Conservation (phyloP, 2,113 vertebrate genomes). For the Poeciliopsis retropinna region DNA sequence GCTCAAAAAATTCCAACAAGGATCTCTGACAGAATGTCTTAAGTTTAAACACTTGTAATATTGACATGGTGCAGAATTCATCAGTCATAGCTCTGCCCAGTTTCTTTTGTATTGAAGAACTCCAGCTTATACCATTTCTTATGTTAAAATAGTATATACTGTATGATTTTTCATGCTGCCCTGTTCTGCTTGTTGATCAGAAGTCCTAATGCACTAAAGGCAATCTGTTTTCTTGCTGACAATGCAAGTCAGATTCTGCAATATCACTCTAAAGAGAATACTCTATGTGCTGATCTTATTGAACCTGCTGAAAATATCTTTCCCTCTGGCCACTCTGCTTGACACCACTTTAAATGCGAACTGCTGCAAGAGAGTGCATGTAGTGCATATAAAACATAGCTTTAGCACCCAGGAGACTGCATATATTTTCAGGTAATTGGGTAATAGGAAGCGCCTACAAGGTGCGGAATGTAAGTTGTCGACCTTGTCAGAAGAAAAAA, state of each 20-base stretch:
- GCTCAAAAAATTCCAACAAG: neutral
- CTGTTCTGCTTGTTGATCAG: slow-evolving; percentile 22
- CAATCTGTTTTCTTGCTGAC: slow-evolving; percentile 21
- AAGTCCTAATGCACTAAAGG: slow-evolving; percentile 35
- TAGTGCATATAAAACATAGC: slow-evolving; percentile 62
- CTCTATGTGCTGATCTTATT: slow-evolving; percentile 55
- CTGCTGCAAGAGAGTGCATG: slow-evolving; percentile 35
- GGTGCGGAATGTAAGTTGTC: slow-evolving; percentile 50
- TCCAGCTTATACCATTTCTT: neutral
- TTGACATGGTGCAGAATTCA: neutral
- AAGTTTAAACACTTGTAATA: neutral
- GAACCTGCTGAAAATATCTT: slow-evolving; percentile 54
- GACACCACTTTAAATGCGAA: slow-evolving; percentile 50
- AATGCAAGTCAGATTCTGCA: slow-evolving; percentile 5
- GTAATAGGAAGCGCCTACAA: slow-evolving; percentile 32
- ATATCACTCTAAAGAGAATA: slow-evolving; percentile 36
- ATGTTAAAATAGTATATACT: neutral
- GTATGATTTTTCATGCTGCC: neutral
- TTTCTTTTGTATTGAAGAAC: neutral
- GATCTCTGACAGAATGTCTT: neutral
- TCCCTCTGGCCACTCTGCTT: slow-evolving; percentile 30
- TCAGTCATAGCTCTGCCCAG: neutral
- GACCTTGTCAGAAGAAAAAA: slow-evolving; percentile 35
- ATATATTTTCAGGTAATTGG: slow-evolving; percentile 49
- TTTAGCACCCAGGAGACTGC: slow-evolving; percentile 43